Base-by-base conservation (phyloP, 2,888 invertebrate genomes). In the Philaethria dido region DNA sequence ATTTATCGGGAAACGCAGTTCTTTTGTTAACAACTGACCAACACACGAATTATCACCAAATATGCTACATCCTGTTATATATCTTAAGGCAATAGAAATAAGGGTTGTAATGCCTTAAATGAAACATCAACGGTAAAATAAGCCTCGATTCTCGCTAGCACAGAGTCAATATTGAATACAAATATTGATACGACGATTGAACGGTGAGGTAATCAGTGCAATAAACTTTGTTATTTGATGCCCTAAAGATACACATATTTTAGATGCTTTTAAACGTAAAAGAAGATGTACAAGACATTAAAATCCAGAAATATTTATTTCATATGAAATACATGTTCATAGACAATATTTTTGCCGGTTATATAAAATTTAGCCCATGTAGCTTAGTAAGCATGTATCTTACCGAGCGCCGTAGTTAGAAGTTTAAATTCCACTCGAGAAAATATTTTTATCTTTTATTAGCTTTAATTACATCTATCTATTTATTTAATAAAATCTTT, bases 161-260 rank as follows among this genome's bases (percentile, higher is more conserved):
- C 42, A 77, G 74, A 83, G 76, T 79, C 81, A 84, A 86, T 79
- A 85, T 86, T 81, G 78, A 80, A 76, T 62, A 76, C 76, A 81
- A 86, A 87, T 81, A 87, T 86, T 86, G 78, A 78, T 80, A 78
- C 39, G n/a, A 54, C 75, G 71, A 73, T 73, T 73, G 72, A 68
- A 64, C 65, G 67, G 64, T 69, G 67, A 66, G 66, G 69, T 64
- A 67, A 76, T 73, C 78, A 78, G 84, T 78, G 82, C 83, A 83
- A 81, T 80, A 82, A 85, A 85, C 85, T 84, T 80, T 77, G 75
- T 73, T 66, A 67, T 60, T 52, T 20, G 50, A 20, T 36, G 18
- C n/a, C 29, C 6, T 14, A 45, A 14, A 22, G 48, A 48, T 2
- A 20, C 48, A 22, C 20, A 4, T 20, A 22, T 48, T 22, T 48